Percentiles rank a stretch among this genome's conserved stretches.
Conservation (phyloP, 1,140 invertebrate genomes). For the Idris sp. region DNA sequence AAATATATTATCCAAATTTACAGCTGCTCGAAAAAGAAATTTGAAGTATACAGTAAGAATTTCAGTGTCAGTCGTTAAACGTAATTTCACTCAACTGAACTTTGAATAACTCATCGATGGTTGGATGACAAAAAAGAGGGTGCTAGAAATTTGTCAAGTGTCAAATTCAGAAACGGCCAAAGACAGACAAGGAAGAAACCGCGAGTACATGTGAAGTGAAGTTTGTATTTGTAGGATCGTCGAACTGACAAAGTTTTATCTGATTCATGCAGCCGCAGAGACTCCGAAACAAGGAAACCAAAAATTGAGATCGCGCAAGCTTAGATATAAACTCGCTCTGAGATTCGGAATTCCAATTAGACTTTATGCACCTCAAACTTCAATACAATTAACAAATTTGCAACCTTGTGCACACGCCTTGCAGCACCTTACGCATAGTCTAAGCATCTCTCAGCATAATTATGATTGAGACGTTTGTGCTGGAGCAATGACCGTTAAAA, state of each 20-base stretch:
- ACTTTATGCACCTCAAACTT: constrained; percentile 52
- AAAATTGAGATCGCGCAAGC: constrained; percentile 28
- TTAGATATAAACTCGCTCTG: constrained; percentile 45
- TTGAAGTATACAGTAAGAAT: too few species aligned
- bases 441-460: constrained; percentile 14
- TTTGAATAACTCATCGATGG: too few species aligned
- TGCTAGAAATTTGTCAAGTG: constrained; percentile 25
- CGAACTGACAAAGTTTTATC: constrained; percentile 51
- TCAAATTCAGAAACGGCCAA: constrained; percentile 28
- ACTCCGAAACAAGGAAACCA: constrained; percentile 48
- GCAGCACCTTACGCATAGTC: not conserved
- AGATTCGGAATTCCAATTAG: constrained; percentile 63
- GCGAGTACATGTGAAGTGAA: constrained; percentile 56
- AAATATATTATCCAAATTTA: too few species aligned
- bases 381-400: constrained; percentile 62
- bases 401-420: constrained; percentile 19
- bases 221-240: constrained; percentile 52
- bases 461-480: constrained; percentile 49
- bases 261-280: constrained; percentile 55
- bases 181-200: constrained; percentile 44
- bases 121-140: too few species aligned
- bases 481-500: constrained; percentile 28
- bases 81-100: too few species aligned
- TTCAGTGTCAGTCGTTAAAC: too few species aligned
- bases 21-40: too few species aligned